These are phyloP conservation scores for Sebastes wilsoni DNA, from an alignment of 2,797 vertebrate species.

Conservation along the genomic window DNA sequence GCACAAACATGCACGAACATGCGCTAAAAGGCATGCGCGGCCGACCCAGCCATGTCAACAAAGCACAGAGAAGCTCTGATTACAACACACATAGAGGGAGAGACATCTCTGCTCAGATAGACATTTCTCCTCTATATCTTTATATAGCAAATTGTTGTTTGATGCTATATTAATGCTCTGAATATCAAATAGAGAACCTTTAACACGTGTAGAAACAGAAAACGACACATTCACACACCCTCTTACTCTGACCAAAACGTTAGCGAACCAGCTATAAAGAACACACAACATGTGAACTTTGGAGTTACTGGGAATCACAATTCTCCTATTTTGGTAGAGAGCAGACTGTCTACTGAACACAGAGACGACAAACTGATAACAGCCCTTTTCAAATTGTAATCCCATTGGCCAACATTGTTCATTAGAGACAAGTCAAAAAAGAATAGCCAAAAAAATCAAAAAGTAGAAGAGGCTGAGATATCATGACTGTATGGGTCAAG, in stretches of 20 bases:
- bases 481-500: background rate
- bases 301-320: background rate
- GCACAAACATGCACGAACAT: too few species aligned
- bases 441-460: background rate
- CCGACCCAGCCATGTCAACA: background rate
- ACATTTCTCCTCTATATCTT: too few species aligned
- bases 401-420: background rate
- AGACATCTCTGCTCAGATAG: too few species aligned
- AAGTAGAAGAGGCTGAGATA: background rate
- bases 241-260: background rate
- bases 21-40: too few species aligned
- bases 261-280: background rate
- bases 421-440: background rate
- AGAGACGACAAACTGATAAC: background rate
- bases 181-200: background rate
- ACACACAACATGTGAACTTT: background rate
- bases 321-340: background rate
- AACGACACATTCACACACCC: background rate
- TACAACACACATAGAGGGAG: too few species aligned
- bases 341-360: background rate
- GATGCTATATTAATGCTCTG: too few species aligned
- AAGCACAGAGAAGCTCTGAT: background rate
- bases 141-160: too few species aligned
- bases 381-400: background rate
- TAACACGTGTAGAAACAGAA: too few species aligned